Evolutionary conservation across 23 tunicate species (phyloP).

Genomic region (Halocynthia roretzi): DNA sequence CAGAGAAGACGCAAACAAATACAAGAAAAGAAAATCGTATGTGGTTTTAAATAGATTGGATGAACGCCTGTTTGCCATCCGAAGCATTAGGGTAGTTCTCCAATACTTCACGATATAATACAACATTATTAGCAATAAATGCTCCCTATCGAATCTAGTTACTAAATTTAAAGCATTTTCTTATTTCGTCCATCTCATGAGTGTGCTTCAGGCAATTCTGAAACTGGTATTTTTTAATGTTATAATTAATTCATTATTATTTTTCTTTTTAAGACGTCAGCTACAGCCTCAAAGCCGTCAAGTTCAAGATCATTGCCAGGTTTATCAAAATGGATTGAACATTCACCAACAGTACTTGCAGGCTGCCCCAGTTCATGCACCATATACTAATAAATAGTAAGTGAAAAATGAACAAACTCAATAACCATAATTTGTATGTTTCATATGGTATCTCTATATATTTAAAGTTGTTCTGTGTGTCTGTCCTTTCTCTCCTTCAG

Average conservation of each 20-base stretch:
- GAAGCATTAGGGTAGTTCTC: conserved; percentile 2
- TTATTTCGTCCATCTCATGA: too few species aligned
- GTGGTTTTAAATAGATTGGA: not conserved
- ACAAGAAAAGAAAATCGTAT: not conserved
- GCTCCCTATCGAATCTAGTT: too few species aligned
- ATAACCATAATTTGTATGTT: too few species aligned
- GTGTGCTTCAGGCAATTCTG: too few species aligned
- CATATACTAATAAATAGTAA: not conserved
- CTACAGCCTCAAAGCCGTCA: not conserved
- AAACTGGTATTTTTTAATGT: too few species aligned
- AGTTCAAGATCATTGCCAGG: not conserved
- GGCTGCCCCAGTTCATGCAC: not conserved
- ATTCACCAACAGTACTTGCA: not conserved
- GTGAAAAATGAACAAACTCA: not conserved
- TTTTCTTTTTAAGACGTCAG: not conserved
- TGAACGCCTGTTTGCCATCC: not conserved
- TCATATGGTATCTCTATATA: not conserved
- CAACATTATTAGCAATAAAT: too few species aligned
- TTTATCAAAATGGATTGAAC: not conserved
- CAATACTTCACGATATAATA: too few species aligned
- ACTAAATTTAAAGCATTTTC: too few species aligned
- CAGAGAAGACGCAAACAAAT: not conserved
- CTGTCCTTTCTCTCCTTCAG: too few species aligned
- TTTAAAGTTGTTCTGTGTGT: too few species aligned
- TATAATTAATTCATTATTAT: too few species aligned